Evolutionary conservation across 1,140 invertebrate species (phyloP).

Genomic region (Phymastichus coffea): DNA sequence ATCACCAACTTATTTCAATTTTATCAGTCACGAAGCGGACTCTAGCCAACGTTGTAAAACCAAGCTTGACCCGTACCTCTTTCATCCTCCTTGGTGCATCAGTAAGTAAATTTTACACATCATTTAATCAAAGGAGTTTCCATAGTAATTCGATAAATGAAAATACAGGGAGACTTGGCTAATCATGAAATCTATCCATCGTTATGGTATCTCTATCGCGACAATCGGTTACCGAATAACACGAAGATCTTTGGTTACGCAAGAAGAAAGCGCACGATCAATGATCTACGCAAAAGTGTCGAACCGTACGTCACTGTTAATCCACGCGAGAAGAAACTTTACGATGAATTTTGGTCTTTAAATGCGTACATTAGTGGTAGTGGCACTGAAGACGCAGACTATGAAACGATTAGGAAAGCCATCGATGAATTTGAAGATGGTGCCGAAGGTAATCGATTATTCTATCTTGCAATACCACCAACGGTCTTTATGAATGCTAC

Average conservation of each 20-base stretch:
- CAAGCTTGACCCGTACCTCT: too few species aligned
- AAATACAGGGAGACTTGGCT: constrained; percentile 94
- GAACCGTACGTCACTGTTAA: constrained; percentile 82
- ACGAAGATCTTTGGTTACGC: constrained; percentile 94
- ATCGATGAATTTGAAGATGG: constrained; percentile 66
- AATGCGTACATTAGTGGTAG: constrained; percentile 84
- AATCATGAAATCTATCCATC: constrained; percentile 99
- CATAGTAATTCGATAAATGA: too few species aligned
- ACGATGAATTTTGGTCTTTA: constrained; percentile 83
- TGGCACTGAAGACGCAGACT: constrained; percentile 80
- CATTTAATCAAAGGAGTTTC: too few species aligned
- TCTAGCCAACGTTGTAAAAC: too few species aligned
- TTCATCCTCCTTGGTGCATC: too few species aligned
- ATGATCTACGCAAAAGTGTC: constrained; percentile 72
- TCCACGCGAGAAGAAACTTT: constrained; percentile 69
- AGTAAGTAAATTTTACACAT: too few species aligned
- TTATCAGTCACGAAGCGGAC: too few species aligned
- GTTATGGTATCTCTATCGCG: constrained; percentile 91
- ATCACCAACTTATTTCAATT: too few species aligned
- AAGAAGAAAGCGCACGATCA: constrained; percentile 75
- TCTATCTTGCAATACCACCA: constrained; percentile 96
- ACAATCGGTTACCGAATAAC: constrained; percentile 85
- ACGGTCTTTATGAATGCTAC: constrained; percentile 90
- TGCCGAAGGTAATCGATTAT: constrained; percentile 79
- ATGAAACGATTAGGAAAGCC: constrained; percentile 75